A percentile compares a stretch with the other conserved stretches of the same genome.
phyloP scores from a whole-genome alignment of 2,888 invertebrate genomes.

The Meganola albula region DNA sequence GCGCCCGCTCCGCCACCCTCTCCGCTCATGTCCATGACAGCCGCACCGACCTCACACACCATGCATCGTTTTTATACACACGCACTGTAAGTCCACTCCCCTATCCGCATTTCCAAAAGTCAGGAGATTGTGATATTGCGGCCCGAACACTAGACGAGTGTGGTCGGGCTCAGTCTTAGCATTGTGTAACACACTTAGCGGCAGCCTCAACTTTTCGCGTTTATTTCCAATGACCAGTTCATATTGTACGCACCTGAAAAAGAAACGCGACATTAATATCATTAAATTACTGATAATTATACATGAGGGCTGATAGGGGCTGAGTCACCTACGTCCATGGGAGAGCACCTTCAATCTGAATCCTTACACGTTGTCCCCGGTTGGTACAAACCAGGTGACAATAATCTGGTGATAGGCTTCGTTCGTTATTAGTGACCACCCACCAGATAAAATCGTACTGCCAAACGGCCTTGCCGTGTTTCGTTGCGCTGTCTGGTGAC shows the following conservation, averaged over 20 bases:
- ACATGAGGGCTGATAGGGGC: too few species aligned
- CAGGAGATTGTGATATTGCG: constrained; percentile 25
- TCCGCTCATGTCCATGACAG: constrained; percentile 74
- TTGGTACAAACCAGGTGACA: too few species aligned
- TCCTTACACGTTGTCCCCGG: too few species aligned
- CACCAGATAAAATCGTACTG: too few species aligned
- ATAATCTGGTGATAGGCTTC: too few species aligned
- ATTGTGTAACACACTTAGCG: constrained; percentile 25
- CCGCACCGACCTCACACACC: constrained; percentile 71
- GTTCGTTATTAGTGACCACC: too few species aligned
- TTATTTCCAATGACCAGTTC: constrained; percentile 35
- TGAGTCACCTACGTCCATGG: too few species aligned
- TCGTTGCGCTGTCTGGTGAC: too few species aligned
- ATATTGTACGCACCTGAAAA: constrained; percentile 58
- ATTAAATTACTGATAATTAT: too few species aligned
- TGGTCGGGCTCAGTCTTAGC: constrained; percentile 43
- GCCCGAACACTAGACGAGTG: constrained; percentile 37
- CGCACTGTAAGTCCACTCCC: constrained; percentile 67
- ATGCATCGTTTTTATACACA: constrained; percentile 73
- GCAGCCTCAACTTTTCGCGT: constrained; percentile 28
- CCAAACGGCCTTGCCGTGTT: too few species aligned
- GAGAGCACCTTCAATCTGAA: too few species aligned
- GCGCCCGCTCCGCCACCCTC: constrained; percentile 63
- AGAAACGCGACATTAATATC: too few species aligned
- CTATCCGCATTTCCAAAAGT: constrained; percentile 64